Evolutionary conservation across 2,113 vertebrate genomes (phyloP).

Genomic region (Gobiocypris rarus): DNA sequence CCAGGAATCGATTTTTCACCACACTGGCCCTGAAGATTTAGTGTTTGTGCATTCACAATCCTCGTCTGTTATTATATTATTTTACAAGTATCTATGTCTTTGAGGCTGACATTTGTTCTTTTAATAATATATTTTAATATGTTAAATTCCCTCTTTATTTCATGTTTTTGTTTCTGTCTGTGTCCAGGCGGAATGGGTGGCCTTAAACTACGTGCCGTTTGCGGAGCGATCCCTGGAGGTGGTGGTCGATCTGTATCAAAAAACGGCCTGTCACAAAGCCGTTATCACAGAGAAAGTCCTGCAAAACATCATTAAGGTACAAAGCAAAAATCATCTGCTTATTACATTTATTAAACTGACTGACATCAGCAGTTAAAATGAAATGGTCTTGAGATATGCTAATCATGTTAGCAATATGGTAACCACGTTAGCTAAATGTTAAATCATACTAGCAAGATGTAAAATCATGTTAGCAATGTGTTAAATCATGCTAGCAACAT

Average conservation of each 20-base stretch:
- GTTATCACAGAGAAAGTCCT: slow-evolving; percentile 96
- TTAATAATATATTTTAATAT: background rate
- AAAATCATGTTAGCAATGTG: no score
- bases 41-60: background rate
- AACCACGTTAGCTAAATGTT: no score
- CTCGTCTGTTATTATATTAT: background rate
- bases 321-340: background rate
- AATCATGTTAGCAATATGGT: no score
- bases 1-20: no score
- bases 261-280: slow-evolving; percentile 98
- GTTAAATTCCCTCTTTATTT: slow-evolving; percentile 39
- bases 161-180: slow-evolving; percentile 30
- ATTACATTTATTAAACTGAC: background rate
- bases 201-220: slow-evolving; percentile 98
- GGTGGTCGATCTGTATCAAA: slow-evolving; percentile 96
- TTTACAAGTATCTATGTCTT: background rate
- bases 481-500: no score
- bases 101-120: background rate
- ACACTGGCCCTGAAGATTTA: background rate
- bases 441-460: no score
- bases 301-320: slow-evolving; percentile 95
- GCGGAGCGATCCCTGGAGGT: slow-evolving; percentile 96
- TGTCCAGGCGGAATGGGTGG: slow-evolving; percentile 95
- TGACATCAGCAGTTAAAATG: background rate
- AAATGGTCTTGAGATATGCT: no score